Percentiles rank a stretch among this genome's conserved stretches.
Conservation (phyloP, 2,113 vertebrate species). For the Syrmaticus mikado region DNA sequence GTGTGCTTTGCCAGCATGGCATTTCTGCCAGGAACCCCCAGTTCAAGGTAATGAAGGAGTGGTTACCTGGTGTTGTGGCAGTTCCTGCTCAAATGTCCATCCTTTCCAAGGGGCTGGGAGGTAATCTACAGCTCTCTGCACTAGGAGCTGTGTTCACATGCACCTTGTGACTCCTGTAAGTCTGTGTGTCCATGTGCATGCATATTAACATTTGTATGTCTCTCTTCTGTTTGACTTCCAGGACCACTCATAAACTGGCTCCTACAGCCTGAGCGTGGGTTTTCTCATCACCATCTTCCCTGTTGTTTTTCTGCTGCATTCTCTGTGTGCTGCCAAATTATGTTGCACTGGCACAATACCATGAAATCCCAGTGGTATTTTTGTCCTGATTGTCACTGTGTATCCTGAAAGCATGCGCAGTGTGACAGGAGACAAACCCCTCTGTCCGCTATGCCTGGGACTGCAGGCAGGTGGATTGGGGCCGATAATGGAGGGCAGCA, state of each 20-base stretch:
- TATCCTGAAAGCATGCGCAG: conserved; percentile 47
- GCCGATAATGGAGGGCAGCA: background rate
- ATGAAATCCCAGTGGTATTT: conserved; percentile 57
- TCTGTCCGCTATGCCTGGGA: background rate
- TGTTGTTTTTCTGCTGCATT: conserved; percentile 45
- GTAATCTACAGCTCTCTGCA: background rate
- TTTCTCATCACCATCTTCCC: conserved; percentile 13
- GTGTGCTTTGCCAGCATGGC: background rate
- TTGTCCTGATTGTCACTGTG: conserved; percentile 40
- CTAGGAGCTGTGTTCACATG: conserved; percentile 1
- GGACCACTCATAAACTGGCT: background rate
- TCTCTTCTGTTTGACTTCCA: background rate
- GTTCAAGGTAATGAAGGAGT: background rate
- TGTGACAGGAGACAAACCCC: conserved; percentile 28
- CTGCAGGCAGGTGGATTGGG: conserved; percentile 17
- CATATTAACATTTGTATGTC: background rate
- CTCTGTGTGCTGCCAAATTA: conserved; percentile 51
- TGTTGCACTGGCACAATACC: conserved; percentile 7
- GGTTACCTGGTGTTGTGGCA: background rate
- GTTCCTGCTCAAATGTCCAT: background rate
- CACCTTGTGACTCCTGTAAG: background rate
- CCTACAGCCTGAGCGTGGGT: background rate
- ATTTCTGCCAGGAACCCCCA: background rate
- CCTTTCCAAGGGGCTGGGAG: background rate
- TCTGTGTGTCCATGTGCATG: fast-evolving